These are phyloP conservation scores for Vanessa cardui DNA, from an alignment of 2,888 invertebrate species.

Conservation along the genomic window DNA sequence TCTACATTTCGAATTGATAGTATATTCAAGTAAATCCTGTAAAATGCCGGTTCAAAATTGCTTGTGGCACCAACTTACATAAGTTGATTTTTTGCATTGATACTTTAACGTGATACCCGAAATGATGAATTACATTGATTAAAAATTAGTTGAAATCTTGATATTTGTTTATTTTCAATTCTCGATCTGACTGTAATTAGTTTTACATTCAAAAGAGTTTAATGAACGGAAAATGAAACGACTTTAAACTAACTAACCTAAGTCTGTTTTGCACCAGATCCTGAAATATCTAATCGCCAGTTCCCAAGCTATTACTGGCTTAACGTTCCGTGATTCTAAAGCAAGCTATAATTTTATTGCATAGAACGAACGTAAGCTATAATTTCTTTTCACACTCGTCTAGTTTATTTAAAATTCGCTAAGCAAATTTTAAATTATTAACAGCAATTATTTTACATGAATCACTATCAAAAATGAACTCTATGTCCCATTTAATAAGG, in stretches of 20 bases:
- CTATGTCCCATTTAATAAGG: neutral
- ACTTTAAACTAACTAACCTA: neutral
- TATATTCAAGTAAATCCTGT: too few relatives aligned
- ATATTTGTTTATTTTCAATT: too few relatives aligned
- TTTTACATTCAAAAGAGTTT: neutral
- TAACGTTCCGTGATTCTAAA: constrained; percentile 5
- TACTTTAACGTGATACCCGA: too few relatives aligned
- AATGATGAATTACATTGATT: too few relatives aligned
- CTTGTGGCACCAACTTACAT: too few relatives aligned
- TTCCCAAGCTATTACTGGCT: constrained; percentile 5
- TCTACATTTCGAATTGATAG: too few relatives aligned
- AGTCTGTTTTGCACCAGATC: constrained; percentile 1
- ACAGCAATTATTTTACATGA: neutral
- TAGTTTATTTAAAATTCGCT: constrained; percentile 20
- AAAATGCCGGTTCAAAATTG: too few relatives aligned
- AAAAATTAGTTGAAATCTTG: too few relatives aligned
- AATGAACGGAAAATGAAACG: neutral
- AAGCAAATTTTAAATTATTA: constrained; percentile 6
- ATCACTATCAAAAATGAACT: neutral
- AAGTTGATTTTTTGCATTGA: too few relatives aligned
- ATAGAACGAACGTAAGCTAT: constrained; percentile 20
- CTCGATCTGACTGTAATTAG: too few relatives aligned
- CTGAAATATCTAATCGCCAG: constrained; percentile 4
- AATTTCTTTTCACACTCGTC: constrained; percentile 25
- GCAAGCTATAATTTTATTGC: constrained; percentile 21